Base-by-base conservation (phyloP, 2,797 vertebrate genomes). In the Gymnothorax javanicus region DNA sequence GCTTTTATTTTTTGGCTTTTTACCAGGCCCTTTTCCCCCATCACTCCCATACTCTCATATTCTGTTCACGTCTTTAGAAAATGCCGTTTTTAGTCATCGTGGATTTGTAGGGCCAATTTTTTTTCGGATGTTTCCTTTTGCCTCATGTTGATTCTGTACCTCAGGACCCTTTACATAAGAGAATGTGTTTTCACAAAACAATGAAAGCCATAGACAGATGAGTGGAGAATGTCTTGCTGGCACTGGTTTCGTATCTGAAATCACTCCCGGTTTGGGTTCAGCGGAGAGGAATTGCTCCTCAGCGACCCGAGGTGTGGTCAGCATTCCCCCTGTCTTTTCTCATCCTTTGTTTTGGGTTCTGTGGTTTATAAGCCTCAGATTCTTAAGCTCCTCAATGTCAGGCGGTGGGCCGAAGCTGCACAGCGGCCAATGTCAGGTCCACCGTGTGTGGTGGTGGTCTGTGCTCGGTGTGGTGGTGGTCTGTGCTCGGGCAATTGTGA, bases 301-400 rank as follows among this genome's bases (percentile, higher is more conserved):
- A 15, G 20, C 23, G 11, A 1, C 2, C 77, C 17, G 43, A 0
- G 15, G 54, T 84, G 90, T 86, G 85, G 84, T 87, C 87, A 87
- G 92, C 89, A 90, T 92, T 93, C 91, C 92, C 93, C 91, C 89
- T 87, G 81, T 64, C 17, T 64, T 64, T 23, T 64, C 58, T 79
- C 27, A 1, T 13, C 87, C 84, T 85, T 86, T 86, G 52, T 89
- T 92, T 93, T 91, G 89, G 88, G 88, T 87, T 91, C 88, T 89
- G 91, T 89, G 86, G 91, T 92, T 93, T 91, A 92, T 43, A 89
- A 92, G 93, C 93, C 92, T 93, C 89, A 90, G 92, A 89, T 90
- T 90, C 90, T 90, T 90, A 94, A 93, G 92, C 92, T 92, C 92
- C 92, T 75, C 89, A 89, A 87, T 27, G 91, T 94, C 93, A 93